phyloP scores from a whole-genome alignment of 1,140 invertebrate genomes.

The Aphaenogaster ashmeadi region DNA sequence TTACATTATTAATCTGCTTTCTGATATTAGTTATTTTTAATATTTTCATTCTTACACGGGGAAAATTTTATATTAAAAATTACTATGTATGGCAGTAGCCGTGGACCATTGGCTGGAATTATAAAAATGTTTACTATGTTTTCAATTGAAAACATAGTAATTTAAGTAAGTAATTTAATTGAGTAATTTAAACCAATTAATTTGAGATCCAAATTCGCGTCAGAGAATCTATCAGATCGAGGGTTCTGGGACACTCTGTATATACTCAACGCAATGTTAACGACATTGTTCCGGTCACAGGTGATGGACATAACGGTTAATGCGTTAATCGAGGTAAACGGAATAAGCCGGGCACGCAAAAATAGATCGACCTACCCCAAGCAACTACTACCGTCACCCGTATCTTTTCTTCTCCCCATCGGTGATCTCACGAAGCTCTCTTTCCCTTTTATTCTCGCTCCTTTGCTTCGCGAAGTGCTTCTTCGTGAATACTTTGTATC shows the following conservation, averaged over 20 bases:
- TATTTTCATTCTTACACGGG: background rate
- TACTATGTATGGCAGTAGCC: no score
- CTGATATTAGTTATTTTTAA: background rate
- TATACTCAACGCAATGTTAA: conserved; percentile 38
- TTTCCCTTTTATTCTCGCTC: conserved; percentile 31
- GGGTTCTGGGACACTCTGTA: conserved; percentile 33
- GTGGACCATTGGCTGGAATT: no score
- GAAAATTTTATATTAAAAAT: no score
- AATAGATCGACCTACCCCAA: conserved; percentile 73
- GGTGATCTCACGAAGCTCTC: conserved; percentile 45
- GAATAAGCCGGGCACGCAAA: conserved; percentile 63
- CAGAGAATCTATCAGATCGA: background rate
- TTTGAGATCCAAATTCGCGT: background rate
- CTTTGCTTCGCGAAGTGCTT: conserved; percentile 6
- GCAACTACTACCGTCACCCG: background rate
- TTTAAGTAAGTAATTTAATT: no score
- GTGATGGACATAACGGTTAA: conserved; percentile 51
- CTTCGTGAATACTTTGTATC: conserved; percentile 54
- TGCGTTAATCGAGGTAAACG: conserved; percentile 66
- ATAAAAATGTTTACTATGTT: no score
- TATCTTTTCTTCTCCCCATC: conserved; percentile 29
- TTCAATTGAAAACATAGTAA: no score
- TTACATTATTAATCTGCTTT: no score
- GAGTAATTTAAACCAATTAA: background rate
- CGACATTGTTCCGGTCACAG: conserved; percentile 50